A percentile compares a stretch with the other conserved stretches of the same genome.
These are phyloP conservation scores for Lepidurus packardi DNA, from an alignment of 1,140 invertebrate genomes.

Conservation along the genomic window DNA sequence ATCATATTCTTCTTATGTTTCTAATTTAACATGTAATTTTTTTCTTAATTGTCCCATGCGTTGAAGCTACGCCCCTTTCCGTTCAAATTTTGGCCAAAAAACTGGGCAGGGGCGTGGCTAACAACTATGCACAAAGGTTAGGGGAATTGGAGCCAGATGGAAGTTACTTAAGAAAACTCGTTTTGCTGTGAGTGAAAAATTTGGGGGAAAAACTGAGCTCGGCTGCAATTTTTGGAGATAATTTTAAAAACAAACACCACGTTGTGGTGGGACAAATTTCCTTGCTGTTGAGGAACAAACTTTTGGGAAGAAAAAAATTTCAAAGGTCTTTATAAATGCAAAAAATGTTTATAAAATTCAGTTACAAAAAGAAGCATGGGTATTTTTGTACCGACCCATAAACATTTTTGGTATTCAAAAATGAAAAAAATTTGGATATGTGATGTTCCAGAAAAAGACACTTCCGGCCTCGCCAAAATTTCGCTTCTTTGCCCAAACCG, in stretches of 20 bases:
- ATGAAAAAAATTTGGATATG: slow-evolving; percentile 22
- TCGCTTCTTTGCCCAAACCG: neutral
- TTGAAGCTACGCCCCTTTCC: slow-evolving; percentile 1
- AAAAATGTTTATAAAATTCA: slow-evolving; percentile 16
- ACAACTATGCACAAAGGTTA: slow-evolving; percentile 14
- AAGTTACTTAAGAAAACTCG: too few relatives aligned
- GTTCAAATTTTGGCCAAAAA: neutral
- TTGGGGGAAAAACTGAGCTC: neutral
- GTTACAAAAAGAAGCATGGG: slow-evolving; percentile 21
- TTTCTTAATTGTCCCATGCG: neutral
- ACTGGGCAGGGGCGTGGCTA: neutral
- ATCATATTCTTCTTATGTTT: too few relatives aligned
- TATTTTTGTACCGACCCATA: slow-evolving; percentile 22
- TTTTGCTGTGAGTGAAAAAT: neutral
- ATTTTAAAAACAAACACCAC: neutral
- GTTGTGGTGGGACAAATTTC: neutral
- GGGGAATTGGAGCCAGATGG: neutral
- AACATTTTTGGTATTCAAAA: slow-evolving; percentile 22
- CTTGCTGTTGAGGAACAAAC: neutral
- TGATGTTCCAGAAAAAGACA: slow-evolving; percentile 7
- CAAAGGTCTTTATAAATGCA: neutral
- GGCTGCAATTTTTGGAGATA: slow-evolving; percentile 5
- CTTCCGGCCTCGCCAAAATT: slow-evolving; percentile 20
- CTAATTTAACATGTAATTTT: too few relatives aligned
- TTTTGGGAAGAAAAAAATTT: slow-evolving; percentile 12